Evolutionary conservation across 53 echinoderm and acorn worm species (phyloP).

Genomic region (Glandiceps talaboti): DNA sequence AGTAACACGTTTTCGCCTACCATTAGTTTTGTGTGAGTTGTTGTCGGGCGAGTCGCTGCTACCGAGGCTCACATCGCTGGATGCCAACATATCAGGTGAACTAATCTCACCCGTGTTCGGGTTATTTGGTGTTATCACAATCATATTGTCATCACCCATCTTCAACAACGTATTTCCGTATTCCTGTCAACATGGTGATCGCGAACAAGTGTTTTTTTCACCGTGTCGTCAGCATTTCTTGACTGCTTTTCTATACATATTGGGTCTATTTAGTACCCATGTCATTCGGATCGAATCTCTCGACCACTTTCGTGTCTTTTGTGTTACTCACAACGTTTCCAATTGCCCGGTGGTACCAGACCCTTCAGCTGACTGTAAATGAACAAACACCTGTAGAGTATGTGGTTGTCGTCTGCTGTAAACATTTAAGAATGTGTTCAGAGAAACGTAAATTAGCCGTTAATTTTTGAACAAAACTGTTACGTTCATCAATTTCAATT

Average conservation of each 20-base stretch:
- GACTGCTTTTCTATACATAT: no score
- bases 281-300: no score
- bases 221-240: background rate
- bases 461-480: no score
- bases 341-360: background rate
- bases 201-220: background rate
- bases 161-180: background rate
- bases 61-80: background rate
- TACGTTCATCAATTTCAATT: no score
- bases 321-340: background rate
- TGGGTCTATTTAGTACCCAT: no score
- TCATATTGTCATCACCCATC: background rate
- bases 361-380: background rate
- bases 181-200: background rate
- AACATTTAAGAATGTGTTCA: background rate
- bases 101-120: no score
- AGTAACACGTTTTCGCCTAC: slow-evolving; percentile 48
- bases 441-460: no score
- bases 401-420: background rate
- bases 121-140: background rate
- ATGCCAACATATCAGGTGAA: no score
- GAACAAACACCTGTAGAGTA: background rate
- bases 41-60: background rate
- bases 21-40: background rate
- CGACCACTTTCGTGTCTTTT: background rate